A percentile compares a stretch with the other conserved stretches of the same genome.
Conservation (phyloP, 2,888 invertebrate species). For the Drosophila barbarae region DNA sequence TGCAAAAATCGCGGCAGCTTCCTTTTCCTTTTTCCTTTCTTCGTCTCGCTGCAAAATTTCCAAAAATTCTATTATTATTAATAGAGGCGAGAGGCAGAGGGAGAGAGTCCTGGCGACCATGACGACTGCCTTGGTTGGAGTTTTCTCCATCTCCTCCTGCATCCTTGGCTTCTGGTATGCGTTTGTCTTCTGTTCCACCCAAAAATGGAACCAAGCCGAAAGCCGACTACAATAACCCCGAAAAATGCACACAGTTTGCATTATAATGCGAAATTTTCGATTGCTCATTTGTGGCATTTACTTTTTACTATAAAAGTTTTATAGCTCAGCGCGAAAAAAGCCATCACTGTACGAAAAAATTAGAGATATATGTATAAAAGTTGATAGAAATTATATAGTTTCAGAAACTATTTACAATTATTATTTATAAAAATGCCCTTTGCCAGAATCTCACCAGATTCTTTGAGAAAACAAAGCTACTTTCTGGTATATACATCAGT, state of each 20-base stretch:
- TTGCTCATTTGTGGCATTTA: constrained; percentile 77
- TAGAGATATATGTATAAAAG: background rate
- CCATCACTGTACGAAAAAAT: background rate
- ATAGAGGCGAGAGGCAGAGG: constrained; percentile 43
- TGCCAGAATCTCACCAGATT: too few relatives aligned
- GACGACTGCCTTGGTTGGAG: constrained; percentile 50
- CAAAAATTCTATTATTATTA: constrained; percentile 74
- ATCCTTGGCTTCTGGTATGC: constrained; percentile 50
- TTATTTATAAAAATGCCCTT: too few relatives aligned
- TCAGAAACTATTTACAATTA: background rate
- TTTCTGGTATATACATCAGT: background rate
- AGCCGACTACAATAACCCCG: constrained; percentile 67
- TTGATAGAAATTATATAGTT: background rate
- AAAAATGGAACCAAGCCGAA: constrained; percentile 31
- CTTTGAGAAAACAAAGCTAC: background rate
- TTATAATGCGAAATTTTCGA: constrained; percentile 76
- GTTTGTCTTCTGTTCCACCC: constrained; percentile 54
- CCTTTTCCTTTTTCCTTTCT: constrained; percentile 62
- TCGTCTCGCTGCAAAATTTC: constrained; percentile 58
- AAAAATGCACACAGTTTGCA: constrained; percentile 75
- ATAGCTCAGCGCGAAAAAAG: constrained; percentile 49
- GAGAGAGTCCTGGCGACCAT: constrained; percentile 46
- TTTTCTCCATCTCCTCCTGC: background rate
- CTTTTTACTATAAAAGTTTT: constrained; percentile 72
- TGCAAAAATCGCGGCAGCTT: constrained; percentile 66